Base-by-base conservation (phyloP, 1,140 invertebrate species). In the Protaetia brevitarsis region DNA sequence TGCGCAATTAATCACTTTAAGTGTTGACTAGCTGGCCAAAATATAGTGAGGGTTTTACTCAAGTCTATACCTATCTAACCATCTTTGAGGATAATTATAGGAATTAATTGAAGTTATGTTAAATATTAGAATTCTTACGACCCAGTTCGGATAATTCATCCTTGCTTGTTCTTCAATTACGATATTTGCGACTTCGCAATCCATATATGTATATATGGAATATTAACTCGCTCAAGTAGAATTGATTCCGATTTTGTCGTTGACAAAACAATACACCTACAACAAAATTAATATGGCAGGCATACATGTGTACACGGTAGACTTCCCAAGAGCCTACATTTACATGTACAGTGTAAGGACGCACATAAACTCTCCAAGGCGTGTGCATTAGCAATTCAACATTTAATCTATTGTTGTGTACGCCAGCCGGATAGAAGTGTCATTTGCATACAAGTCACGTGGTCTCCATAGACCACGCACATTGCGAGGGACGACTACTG, bases 401-500 rank as follows among this genome's bases (percentile, higher is more conserved):
- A 23, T 51, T 51, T 51, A 51, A 51, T 51, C 13, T 51, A 51
- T 51, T 51, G 41, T 51, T 51, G 41, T 51, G 41, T 51, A 51
- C 41, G 41, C 19, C 19, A 51, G 41, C 41, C 41, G 41, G 41
- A 51, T 51, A 51, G 41, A 51, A 51, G 41, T 51, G 41, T 51
- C 41, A 51, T 51, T 51, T 51, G 41, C 41, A 51, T 51, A 51
- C 41, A 23, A 51, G 41, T 51, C 41, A 51, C 41, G 41, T 51
- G 41, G 41, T 51, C 19, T 23, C 19, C 41, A 23, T 23, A 51
- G 41, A 51, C 41, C 41, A 51, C 41, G 41, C 41, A 51, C 19
- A 19, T 51, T 51, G 41, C 26, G 41, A 51, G 41, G 41, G 41
- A 51, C 41, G 41, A 51, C 19, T 51, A 23, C 34, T 37, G 41